Conservation (phyloP, 2,888 invertebrate genomes). For the Ypsolopha scabrella region DNA sequence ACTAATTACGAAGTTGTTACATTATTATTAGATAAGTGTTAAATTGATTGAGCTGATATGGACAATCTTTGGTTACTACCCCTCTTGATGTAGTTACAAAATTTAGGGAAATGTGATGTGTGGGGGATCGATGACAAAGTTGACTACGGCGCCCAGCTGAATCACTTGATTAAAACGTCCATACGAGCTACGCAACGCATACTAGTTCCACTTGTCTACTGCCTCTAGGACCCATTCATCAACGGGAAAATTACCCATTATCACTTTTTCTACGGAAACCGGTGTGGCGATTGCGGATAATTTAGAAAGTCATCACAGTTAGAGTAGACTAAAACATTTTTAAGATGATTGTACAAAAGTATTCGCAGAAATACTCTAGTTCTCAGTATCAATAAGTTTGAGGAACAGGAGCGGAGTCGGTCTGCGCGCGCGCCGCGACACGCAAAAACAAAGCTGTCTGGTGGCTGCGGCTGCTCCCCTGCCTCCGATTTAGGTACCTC, state of each 20-base stretch:
- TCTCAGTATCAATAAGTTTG: slow-evolving; percentile 52
- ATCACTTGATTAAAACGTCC: slow-evolving; percentile 41
- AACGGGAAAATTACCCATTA: neutral
- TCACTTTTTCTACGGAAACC: neutral
- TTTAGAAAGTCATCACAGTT: neutral
- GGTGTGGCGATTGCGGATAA: neutral
- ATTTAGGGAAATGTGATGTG: slow-evolving; percentile 62
- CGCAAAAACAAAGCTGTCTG: slow-evolving; percentile 56
- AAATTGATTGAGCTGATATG: slow-evolving; percentile 67
- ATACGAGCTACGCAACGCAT: slow-evolving; percentile 10
- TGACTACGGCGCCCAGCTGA: slow-evolving; percentile 54
- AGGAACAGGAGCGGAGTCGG: slow-evolving; percentile 38
- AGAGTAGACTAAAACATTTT: neutral
- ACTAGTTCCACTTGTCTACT: neutral
- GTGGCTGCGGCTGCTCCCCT: slow-evolving; percentile 24
- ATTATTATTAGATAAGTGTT: slow-evolving; percentile 71
- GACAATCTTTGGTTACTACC: slow-evolving; percentile 70
- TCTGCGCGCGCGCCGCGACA: slow-evolving; percentile 51
- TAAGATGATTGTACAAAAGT: slow-evolving; percentile 3
- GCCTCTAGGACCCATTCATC: neutral
- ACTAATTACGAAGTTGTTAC: slow-evolving; percentile 68
- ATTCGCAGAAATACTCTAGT: slow-evolving; percentile 41
- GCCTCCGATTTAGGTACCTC: too few relatives aligned
- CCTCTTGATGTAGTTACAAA: slow-evolving; percentile 59
- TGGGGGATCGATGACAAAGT: slow-evolving; percentile 69